Evolutionary conservation across 2,888 invertebrate genomes (phyloP).

Genomic region (Papilio gigon): DNA sequence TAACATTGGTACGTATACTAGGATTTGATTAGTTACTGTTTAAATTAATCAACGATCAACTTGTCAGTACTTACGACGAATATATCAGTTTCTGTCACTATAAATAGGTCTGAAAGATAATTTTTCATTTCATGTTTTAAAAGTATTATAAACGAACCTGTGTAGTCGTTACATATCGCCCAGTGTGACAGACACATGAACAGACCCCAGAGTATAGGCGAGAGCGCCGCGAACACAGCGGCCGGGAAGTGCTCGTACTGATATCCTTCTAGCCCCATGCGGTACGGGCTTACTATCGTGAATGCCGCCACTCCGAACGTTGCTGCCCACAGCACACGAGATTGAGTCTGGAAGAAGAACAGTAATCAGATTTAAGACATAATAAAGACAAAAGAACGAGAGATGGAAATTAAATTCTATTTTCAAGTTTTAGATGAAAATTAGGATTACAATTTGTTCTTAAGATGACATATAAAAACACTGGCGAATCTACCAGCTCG

Average conservation of each 20-base stretch:
- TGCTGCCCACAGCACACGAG: constrained; percentile 68
- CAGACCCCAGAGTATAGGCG: constrained; percentile 82
- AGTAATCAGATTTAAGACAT: not conserved
- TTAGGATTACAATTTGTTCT: not conserved
- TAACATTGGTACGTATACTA: too few relatives aligned
- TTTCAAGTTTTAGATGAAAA: too few relatives aligned
- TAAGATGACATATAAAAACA: not conserved
- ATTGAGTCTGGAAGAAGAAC: constrained; percentile 64
- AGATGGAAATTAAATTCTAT: not conserved
- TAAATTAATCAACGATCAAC: too few relatives aligned
- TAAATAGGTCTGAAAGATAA: too few relatives aligned
- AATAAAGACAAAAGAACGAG: not conserved
- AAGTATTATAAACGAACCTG: constrained; percentile 76
- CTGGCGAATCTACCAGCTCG: too few relatives aligned
- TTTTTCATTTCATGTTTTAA: too few relatives aligned
- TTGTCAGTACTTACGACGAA: too few relatives aligned
- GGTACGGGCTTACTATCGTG: constrained; percentile 79
- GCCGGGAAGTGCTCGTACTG: constrained; percentile 75
- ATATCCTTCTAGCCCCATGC: constrained; percentile 79
- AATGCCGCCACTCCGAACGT: constrained; percentile 64
- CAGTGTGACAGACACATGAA: constrained; percentile 79
- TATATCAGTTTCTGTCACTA: too few relatives aligned
- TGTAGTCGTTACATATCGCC: constrained; percentile 78
- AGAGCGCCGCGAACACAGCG: constrained; percentile 81
- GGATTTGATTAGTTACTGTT: too few relatives aligned